Evolutionary conservation across 2,888 invertebrate species (phyloP), one percentile per base, ranked within the genome.

Genomic region (Harmothoe impar): DNA sequence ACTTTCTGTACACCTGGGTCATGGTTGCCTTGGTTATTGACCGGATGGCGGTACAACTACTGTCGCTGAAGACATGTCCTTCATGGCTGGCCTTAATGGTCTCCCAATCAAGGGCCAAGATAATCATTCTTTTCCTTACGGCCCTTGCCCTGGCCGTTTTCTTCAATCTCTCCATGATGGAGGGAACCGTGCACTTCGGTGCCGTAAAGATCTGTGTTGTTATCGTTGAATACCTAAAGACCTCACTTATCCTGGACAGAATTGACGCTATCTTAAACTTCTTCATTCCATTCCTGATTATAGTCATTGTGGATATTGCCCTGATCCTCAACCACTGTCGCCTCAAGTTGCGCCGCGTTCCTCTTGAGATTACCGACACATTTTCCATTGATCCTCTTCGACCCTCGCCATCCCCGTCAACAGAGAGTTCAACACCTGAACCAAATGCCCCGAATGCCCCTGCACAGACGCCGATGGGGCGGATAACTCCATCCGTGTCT

Each of bases 181-280:
- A 84, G 51, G 84, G 84, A 17, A 84, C 84, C 0, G 84, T 84
- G 43, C 84, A 84, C 43, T 43, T 84, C 7, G 84, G 84, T n/a
- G 29, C 35, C 1, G 84, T 25, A 10, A 84, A 84, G 23, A 84
- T 84, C 84, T 84, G 84, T 25, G 84, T 84, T 25, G 84, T 84
- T 23, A 84, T 84, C 3, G 51, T 84, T 35, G 84, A 84, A 33
- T 84, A 84, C 51, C 84, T 84, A 5, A 84, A 17, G 15, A 84
- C 84, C 23, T 84, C 84, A 10, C 84, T 84, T 20, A 23, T 84
- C 84, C 84, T 84, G 10, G 84, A 84, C 84, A 84, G 20, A 25
- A 84, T 84, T 25, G 84, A 84, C 43, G 43, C 84, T n/a, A 84
- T 84, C 51, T 84, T 84, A 25, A 84, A 84, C 84, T 84, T 84